Conservation (phyloP, 2,888 invertebrate genomes). For the Monochamus alternatus region DNA sequence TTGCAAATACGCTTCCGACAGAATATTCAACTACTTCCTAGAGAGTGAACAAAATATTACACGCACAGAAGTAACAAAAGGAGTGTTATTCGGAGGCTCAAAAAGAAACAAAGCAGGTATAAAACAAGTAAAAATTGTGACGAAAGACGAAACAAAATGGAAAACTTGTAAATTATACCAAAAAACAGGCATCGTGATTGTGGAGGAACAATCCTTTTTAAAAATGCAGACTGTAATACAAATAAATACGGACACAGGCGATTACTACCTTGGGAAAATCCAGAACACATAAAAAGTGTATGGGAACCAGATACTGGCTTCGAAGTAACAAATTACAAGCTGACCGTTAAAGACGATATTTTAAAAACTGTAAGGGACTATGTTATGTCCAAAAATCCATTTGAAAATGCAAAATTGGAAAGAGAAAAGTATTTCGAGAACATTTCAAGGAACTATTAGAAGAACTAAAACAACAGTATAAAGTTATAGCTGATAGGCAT, state of each 20-base stretch:
- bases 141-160: slow-evolving; percentile 32
- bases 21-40: slow-evolving; percentile 40
- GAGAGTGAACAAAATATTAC: slow-evolving; percentile 36
- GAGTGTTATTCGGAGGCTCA: slow-evolving; percentile 46
- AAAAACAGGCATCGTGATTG: slow-evolving; percentile 43
- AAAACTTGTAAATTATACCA: slow-evolving; percentile 44
- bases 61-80: slow-evolving; percentile 47
- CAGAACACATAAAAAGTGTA: slow-evolving; percentile 36
- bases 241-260: slow-evolving; percentile 47
- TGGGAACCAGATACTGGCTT: slow-evolving; percentile 35
- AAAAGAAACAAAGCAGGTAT: slow-evolving; percentile 39
- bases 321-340: slow-evolving; percentile 18
- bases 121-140: slow-evolving; percentile 41
- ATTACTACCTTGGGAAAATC: slow-evolving; percentile 46
- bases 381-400: slow-evolving; percentile 35
- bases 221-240: slow-evolving; percentile 37
- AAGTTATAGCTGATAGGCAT: slow-evolving; percentile 10
- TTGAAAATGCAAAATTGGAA: slow-evolving; percentile 41
- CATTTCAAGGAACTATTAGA: slow-evolving; percentile 38
- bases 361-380: slow-evolving; percentile 28
- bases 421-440: slow-evolving; percentile 25
- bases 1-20: slow-evolving; percentile 38
- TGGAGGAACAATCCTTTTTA: slow-evolving; percentile 38
- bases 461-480: slow-evolving; percentile 30
- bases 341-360: slow-evolving; percentile 36